These are phyloP conservation scores for Ophion obscuratus DNA, from an alignment of 2,888 invertebrate species.

Conservation along the genomic window DNA sequence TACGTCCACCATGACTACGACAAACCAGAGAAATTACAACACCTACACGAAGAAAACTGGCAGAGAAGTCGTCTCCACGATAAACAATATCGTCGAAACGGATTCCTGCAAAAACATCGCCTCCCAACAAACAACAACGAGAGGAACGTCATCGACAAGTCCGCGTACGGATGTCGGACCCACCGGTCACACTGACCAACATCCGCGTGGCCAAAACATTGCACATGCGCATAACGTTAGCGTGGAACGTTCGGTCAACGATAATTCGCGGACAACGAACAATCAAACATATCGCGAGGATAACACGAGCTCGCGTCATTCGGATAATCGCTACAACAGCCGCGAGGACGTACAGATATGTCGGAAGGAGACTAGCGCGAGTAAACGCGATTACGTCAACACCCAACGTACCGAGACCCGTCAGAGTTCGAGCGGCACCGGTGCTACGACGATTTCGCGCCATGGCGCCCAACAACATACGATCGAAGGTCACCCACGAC, in stretches of 20 bases:
- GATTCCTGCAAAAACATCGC: constrained; percentile 73
- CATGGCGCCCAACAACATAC: constrained; percentile 82
- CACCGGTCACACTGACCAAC: constrained; percentile 60
- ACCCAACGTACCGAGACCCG: constrained; percentile 74
- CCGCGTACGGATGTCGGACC: constrained; percentile 73
- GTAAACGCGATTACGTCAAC: constrained; percentile 78
- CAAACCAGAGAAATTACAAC: constrained; percentile 87
- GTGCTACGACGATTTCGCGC: constrained; percentile 70
- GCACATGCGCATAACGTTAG: constrained; percentile 64
- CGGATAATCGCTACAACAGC: constrained; percentile 68
- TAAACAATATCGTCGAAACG: constrained; percentile 67
- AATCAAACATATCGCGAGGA: constrained; percentile 62
- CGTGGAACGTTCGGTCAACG: constrained; percentile 69
- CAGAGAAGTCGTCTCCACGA: constrained; percentile 76
- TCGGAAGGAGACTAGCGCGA: constrained; percentile 43
- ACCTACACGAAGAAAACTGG: constrained; percentile 83
- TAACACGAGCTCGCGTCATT: constrained; percentile 64
- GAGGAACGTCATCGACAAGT: constrained; percentile 83
- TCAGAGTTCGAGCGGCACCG: constrained; percentile 61
- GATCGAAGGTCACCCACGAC: constrained; percentile 83
- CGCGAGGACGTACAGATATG: constrained; percentile 62
- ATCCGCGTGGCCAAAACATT: constrained; percentile 57
- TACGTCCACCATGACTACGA: constrained; percentile 85
- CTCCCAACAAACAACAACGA: constrained; percentile 82
- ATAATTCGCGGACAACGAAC: constrained; percentile 51